A percentile compares a stretch with the other conserved stretches of the same genome.
These are phyloP conservation scores for Xanthorhoe spadicearia DNA, from an alignment of 2,888 invertebrate species.

Conservation along the genomic window DNA sequence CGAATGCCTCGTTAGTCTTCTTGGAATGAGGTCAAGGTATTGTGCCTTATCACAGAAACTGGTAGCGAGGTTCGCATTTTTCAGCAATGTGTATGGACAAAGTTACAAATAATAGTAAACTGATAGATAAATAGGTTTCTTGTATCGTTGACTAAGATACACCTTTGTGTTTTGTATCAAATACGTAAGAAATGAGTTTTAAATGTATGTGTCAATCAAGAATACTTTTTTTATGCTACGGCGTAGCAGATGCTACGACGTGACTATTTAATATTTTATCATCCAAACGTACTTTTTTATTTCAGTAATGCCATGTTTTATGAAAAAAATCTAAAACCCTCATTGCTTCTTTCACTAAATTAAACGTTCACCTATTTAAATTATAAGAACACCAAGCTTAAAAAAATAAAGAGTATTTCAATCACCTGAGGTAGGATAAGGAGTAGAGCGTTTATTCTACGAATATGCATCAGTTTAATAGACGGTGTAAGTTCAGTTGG, in stretches of 20 bases:
- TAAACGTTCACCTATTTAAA: conserved; percentile 18
- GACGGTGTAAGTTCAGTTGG: conserved; percentile 17
- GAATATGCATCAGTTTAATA: conserved; percentile 24
- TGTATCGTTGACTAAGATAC: too few relatives aligned
- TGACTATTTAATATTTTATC: too few relatives aligned
- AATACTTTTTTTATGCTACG: too few relatives aligned
- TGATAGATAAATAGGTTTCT: too few relatives aligned
- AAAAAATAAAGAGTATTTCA: conserved; percentile 22
- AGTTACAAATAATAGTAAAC: neutral
- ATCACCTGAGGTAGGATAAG: conserved; percentile 13
- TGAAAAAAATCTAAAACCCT: too few relatives aligned
- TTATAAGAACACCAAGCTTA: neutral
- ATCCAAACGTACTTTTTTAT: too few relatives aligned
- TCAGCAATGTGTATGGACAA: neutral
- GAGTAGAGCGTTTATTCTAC: conserved; percentile 1
- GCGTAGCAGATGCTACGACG: too few relatives aligned
- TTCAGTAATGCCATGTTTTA: too few relatives aligned
- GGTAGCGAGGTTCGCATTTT: conserved; percentile 37
- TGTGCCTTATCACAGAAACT: conserved; percentile 48
- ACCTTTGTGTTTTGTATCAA: too few relatives aligned
- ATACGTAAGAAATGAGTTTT: too few relatives aligned
- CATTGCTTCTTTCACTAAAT: too few relatives aligned
- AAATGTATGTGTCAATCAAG: too few relatives aligned
- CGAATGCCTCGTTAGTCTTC: conserved; percentile 67
- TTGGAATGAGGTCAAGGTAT: conserved; percentile 60